Base-by-base conservation (phyloP, 2,113 vertebrate species). In the Ochotona curzoniae region DNA sequence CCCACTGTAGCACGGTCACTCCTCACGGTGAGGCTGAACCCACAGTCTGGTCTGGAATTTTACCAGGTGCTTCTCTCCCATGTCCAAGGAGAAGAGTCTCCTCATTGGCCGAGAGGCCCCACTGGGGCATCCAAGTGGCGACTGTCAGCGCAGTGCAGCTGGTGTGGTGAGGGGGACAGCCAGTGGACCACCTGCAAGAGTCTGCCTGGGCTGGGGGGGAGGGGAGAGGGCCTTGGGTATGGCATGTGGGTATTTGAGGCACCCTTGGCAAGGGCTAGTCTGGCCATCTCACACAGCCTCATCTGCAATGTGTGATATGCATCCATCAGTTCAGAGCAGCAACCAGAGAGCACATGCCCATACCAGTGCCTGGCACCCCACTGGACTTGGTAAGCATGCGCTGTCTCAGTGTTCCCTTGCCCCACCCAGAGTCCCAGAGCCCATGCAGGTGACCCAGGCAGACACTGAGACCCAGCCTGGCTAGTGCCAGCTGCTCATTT, bases 161-260 rank as follows among this genome's bases (percentile, higher is more conserved):
- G 17, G 70, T 7, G 7, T 21, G 66, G n/a, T 2, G 54, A 57
- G 70, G 4, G 0, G 17, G 32, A 71, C 26, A 49, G 44, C 71
- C 28, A 25, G 44, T 44, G 57, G 71, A 57, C 28, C 25, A 32
- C 44, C 47, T 79, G 60, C 21, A 47, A 32, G 57, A 63, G 25
- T 67, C 26, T 18, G 32, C 60, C 57, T 5, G 35, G 57, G 25
- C 28, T 38, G 26, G 2, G 28, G 15, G 8, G 67, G 12, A 60
- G 47, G 60, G 13, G 32, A 54, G 67, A 73, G 25, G 49, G 54
- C 69, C 4, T 7, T 30, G 7, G 23, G 49, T 51, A 73, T 3
- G 20, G 30, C 8, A 32, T 0, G 5, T 1, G 10, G 47, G 23
- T 11, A 3, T 2, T 7, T 4, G 1, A 17, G 67, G 28, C 8